Percentiles rank a stretch among this genome's conserved stretches.
Conservation (phyloP, 2,888 invertebrate genomes). For the Orchesellides sinensis region DNA sequence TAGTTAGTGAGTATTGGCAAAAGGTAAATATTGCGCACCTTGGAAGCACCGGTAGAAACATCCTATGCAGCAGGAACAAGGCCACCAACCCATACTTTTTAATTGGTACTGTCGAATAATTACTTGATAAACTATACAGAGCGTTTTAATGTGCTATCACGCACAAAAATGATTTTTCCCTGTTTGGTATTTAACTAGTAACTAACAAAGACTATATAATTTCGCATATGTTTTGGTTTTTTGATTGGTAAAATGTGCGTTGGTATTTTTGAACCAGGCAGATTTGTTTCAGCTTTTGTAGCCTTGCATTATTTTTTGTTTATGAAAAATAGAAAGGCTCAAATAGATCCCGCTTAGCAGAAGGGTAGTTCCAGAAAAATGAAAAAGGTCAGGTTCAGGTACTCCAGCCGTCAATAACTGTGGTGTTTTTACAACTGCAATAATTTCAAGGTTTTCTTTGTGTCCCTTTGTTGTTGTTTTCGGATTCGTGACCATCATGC, state of each 20-base stretch:
- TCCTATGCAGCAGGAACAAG: conserved; percentile 59
- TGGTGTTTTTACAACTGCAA: neutral
- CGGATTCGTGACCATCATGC: conserved; percentile 34
- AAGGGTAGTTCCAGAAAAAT: neutral
- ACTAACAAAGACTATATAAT: too few relatives aligned
- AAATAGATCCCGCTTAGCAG: too few relatives aligned
- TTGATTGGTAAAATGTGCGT: too few relatives aligned
- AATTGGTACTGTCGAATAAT: neutral
- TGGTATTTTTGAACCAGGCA: too few relatives aligned
- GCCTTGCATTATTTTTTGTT: neutral
- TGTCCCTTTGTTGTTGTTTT: conserved; percentile 25
- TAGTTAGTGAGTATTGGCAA: neutral
- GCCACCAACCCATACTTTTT: conserved; percentile 61
- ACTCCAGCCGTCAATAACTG: neutral
- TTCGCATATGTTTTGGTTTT: neutral
- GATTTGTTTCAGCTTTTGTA: neutral
- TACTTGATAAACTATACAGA: neutral
- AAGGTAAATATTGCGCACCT: conserved; percentile 23
- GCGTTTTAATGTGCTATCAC: conserved; percentile 6
- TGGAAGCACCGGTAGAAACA: conserved; percentile 61
- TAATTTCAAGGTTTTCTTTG: conserved; percentile 30
- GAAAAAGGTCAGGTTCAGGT: conserved; percentile 43
- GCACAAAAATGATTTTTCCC: conserved; percentile 34
- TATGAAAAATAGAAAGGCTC: too few relatives aligned
- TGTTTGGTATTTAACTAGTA: too few relatives aligned